phyloP scores from a whole-genome alignment of 2,113 vertebrate genomes.

The Taurulus bubalis region DNA sequence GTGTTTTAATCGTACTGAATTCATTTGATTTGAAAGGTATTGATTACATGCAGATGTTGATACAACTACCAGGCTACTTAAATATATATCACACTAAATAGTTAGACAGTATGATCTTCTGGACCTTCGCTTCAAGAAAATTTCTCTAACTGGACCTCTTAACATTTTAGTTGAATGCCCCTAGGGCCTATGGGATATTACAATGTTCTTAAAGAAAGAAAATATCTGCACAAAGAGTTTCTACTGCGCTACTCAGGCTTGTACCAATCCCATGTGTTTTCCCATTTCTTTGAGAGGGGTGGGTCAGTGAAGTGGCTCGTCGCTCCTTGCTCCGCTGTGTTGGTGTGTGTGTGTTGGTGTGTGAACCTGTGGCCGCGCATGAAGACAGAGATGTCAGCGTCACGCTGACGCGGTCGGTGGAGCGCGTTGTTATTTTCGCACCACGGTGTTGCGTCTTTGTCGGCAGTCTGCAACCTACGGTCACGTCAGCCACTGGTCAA shows the following conservation, averaged over 20 bases:
- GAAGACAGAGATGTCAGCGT: slow-evolving; percentile 26
- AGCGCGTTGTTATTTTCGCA: slow-evolving; percentile 10
- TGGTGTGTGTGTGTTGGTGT: background rate
- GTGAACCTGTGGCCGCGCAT: slow-evolving; percentile 10
- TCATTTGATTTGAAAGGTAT: no score
- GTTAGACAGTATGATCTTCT: no score
- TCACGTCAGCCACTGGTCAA: slow-evolving; percentile 8
- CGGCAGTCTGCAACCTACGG: slow-evolving; percentile 24
- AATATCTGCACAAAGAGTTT: background rate
- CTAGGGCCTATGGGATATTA: no score
- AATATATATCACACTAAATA: no score
- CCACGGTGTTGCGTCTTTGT: background rate
- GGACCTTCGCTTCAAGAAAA: no score
- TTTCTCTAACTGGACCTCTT: no score
- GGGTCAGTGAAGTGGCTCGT: background rate
- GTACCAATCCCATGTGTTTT: background rate
- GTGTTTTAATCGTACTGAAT: no score
- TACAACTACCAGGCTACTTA: no score
- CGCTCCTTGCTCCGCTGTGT: background rate
- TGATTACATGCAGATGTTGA: no score
- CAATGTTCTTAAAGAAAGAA: no score
- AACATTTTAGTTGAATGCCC: no score
- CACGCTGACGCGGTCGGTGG: slow-evolving; percentile 39
- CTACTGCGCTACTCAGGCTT: background rate
- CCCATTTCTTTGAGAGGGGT: background rate